phyloP scores from a whole-genome alignment of 2,113 vertebrate species.

The Heterochromis multidens region DNA sequence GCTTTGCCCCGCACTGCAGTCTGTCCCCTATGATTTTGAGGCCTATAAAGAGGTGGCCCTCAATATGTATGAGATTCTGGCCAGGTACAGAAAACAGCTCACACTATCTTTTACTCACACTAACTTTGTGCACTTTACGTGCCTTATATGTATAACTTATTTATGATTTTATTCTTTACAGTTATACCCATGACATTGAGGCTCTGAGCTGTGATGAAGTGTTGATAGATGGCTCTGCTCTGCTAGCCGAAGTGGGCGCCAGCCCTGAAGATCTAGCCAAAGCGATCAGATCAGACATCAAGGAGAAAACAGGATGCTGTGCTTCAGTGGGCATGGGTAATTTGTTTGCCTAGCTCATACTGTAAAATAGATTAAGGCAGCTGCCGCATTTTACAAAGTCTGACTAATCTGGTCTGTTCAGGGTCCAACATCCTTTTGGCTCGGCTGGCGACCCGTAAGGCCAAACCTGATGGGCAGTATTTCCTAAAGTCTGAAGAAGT shows the following conservation, averaged over 20 bases:
- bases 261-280: constrained; percentile 86
- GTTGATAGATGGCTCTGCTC: constrained; percentile 86
- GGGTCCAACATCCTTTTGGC: constrained; percentile 98
- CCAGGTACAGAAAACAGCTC: constrained; percentile 79
- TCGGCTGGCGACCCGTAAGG: constrained; percentile 92
- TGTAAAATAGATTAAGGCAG: background rate
- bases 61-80: constrained; percentile 89
- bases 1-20: constrained; percentile 87
- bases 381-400: background rate
- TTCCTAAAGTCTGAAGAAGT: constrained; percentile 91
- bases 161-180: constrained; percentile 46
- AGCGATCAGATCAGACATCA: constrained; percentile 87
- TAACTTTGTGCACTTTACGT: background rate
- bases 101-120: background rate
- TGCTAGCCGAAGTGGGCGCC: constrained; percentile 84
- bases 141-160: background rate
- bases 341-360: background rate
- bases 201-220: constrained; percentile 98
- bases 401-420: constrained; percentile 49
- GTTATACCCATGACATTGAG: constrained; percentile 95
- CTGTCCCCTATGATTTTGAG: constrained; percentile 92
- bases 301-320: constrained; percentile 87
- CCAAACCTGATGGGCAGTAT: constrained; percentile 94
- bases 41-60: constrained; percentile 92
- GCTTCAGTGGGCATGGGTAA: constrained; percentile 96